Evolutionary conservation across 1,140 invertebrate genomes (phyloP), one percentile per base, ranked within the genome.

Genomic region (Pachyrhynchus sulphureomaculatus): DNA sequence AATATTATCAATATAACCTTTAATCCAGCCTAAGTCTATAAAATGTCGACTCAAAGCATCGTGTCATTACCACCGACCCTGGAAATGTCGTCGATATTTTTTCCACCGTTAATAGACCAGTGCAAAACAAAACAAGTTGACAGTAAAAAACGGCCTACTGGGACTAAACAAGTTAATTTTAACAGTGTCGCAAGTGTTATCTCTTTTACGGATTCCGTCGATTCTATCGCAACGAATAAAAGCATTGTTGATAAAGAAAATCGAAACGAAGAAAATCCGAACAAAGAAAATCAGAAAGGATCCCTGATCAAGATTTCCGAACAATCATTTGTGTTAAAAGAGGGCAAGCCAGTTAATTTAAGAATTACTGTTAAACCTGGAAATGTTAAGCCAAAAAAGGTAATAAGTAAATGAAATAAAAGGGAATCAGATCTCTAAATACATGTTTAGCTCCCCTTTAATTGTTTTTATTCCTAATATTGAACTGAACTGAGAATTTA

Each of bases 31-130:
- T n/a, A n/a, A n/a, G n/a, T n/a, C n/a, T n/a, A n/a, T 10, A 53
- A 56, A 24, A 73, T 73, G 72, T 73, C 72, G 9, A 65, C 63
- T 26, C 68, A 70, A 52, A 73, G 72, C 51, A 53, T 73, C 52
- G 62, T 71, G 36, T 73, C 72, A 0, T 48, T 72, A 37, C 70
- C 70, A 26, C 66, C 67, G 9, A 62, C 66, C 42, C 48, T 72
- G 37, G 62, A 70, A 62, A 65, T 72, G 58, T 68, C 55, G 20
- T 52, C 70, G 1, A 61, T 58, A 53, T 69, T 66, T n/a, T 48
- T 67, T 41, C 57, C 53, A 21, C 51, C 62, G 18, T 36, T 69
- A 24, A 5, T 13, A 1, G 24, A 24, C 6, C 42, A 41, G n/a
- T 39, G 29, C 26, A 18, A n/a, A 44, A 53, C 20, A 32, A 34